Evolutionary conservation across 2,113 vertebrate genomes (phyloP), one percentile per base, ranked within the genome.

Genomic region (Galbula dea): DNA sequence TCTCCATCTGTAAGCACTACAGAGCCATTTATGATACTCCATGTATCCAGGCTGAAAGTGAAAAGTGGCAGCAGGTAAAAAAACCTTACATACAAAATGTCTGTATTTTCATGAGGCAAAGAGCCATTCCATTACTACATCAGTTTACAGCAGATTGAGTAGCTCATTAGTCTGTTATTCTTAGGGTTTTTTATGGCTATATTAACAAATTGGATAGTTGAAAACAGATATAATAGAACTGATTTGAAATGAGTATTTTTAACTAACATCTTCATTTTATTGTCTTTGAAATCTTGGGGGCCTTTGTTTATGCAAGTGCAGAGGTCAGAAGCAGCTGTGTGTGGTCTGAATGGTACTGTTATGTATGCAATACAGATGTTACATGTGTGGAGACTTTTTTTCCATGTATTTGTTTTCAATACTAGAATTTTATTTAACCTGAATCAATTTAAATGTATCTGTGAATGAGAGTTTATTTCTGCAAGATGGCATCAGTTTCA

Each of bases 1-100:
- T 99, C 88, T 99, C 99, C 39, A 99, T 99, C 94, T 99, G 99
- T 95, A 99, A 99, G 93, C 99, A 99, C 97, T 99, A 99, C 97
- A 98, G 99, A 95, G 99, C 99, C 82, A 99, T 99, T 95, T 99
- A 99, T 68, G 99, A 99, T 87, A 99, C 99, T 37, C 99, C 99
- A 2, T 99, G 99, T 97, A 99, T 99, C 95, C 97, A 99, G 95
- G 98, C 99, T 73, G 99, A 99, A 93, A 98, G 98, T 94, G 98
- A 98, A 93, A 99, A 99, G 97, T 99, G 99, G 99, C 99, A 99
- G 58, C 99, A 99, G 99, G 99, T 99, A 93, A 75, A 72, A 76
- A 89, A 68, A 0, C 14, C 3, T 5, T 7, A 6, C 20, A 5
- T 12, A 17, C 27, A 52, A 46, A 74, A 63, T 63, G 7, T 21